Percentiles rank a stretch among this genome's conserved stretches.
Conservation (phyloP, 1,140 invertebrate genomes). For the Phymorhynchus buccinoides region DNA sequence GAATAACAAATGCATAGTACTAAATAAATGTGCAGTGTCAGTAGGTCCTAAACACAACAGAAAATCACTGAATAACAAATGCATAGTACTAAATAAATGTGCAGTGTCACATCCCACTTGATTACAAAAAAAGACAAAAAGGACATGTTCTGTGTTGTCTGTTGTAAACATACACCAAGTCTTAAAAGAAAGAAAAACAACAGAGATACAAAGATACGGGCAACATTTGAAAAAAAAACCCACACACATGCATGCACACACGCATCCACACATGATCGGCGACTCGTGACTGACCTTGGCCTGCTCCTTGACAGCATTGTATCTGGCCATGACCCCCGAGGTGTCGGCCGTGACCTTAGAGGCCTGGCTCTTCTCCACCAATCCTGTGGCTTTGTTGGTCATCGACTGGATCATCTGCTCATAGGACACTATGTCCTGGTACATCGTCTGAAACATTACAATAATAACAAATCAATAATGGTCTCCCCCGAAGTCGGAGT, state of each 20-base stretch:
- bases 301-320: conserved; percentile 82
- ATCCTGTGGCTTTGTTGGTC: conserved; percentile 87
- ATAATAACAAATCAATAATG: too few relatives aligned
- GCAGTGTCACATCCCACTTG: too few relatives aligned
- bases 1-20: too few relatives aligned
- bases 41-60: too few relatives aligned
- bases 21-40: too few relatives aligned
- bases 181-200: neutral
- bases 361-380: conserved; percentile 89
- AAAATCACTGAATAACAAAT: too few relatives aligned
- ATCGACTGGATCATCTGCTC: conserved; percentile 93
- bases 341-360: conserved; percentile 86
- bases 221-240: neutral
- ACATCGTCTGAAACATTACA: conserved; percentile 81
- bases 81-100: too few relatives aligned
- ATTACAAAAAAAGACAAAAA: too few relatives aligned
- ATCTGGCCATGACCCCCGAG: conserved; percentile 86
- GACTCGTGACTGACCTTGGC: conserved; percentile 80
- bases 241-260: neutral
- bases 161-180: neutral
- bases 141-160: too few relatives aligned
- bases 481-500: too few relatives aligned
- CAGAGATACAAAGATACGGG: neutral
- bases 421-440: conserved; percentile 91
- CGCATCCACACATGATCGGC: too few relatives aligned